These are phyloP conservation scores for Alouatta caraya DNA, from an alignment of 2,797 vertebrate genomes.

Conservation along the genomic window DNA sequence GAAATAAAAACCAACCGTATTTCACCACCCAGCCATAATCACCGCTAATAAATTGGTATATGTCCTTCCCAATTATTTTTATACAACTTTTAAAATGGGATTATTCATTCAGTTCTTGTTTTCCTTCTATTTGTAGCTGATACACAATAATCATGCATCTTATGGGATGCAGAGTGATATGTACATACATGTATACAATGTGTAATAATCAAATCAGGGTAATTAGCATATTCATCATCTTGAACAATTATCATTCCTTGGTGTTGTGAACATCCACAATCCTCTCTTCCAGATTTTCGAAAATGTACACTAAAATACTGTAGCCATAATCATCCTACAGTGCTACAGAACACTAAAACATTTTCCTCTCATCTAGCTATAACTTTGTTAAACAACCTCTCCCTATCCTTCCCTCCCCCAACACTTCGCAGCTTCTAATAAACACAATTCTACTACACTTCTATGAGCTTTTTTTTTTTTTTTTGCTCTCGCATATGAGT, in stretches of 20 bases:
- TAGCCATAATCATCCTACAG: neutral
- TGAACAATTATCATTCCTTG: neutral
- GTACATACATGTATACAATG: neutral
- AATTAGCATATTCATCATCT: neutral
- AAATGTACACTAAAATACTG: neutral
- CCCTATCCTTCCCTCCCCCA: neutral
- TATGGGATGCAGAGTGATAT: neutral
- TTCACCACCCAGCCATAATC: neutral
- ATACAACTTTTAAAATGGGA: neutral
- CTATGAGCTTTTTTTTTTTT: neutral
- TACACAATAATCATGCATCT: neutral
- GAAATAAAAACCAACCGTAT: neutral
- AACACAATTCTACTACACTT: neutral
- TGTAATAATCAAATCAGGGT: neutral
- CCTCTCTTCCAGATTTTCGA: neutral
- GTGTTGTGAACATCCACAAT: neutral
- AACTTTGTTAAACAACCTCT: neutral
- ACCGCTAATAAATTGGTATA: neutral
- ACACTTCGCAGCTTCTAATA: neutral
- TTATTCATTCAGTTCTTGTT: neutral
- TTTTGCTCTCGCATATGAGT: neutral
- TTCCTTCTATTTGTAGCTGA: neutral
- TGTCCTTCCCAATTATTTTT: neutral
- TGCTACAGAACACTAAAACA: neutral
- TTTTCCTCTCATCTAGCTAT: neutral